Conservation (phyloP, 1,140 invertebrate genomes). For the Papilio polytes region DNA sequence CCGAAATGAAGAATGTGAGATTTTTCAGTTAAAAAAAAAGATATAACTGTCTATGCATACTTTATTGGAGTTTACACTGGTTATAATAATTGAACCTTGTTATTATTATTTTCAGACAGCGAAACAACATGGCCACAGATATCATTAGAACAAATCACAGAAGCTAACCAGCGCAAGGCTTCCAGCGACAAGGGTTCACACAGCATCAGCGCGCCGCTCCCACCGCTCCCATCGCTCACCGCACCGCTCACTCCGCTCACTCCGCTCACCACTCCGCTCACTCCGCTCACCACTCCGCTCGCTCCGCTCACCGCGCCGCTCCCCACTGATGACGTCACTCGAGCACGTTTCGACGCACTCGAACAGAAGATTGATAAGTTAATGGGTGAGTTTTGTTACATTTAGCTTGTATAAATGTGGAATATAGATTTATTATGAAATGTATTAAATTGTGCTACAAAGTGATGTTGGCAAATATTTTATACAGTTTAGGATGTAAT, state of each 20-base stretch:
- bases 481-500: too few relatives aligned
- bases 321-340: constrained; percentile 46
- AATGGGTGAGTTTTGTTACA: background rate
- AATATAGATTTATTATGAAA: too few relatives aligned
- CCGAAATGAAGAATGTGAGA: too few relatives aligned
- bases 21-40: too few relatives aligned
- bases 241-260: background rate
- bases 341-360: constrained; percentile 31
- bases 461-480: too few relatives aligned
- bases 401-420: too few relatives aligned
- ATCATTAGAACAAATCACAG: constrained; percentile 75
- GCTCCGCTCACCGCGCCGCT: background rate
- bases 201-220: constrained; percentile 53
- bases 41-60: too few relatives aligned
- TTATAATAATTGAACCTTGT: too few relatives aligned
- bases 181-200: constrained; percentile 72
- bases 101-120: constrained; percentile 53
- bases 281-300: background rate
- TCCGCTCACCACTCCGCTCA: background rate
- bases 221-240: constrained; percentile 18
- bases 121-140: constrained; percentile 80
- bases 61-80: too few relatives aligned
- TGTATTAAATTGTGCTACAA: too few relatives aligned
- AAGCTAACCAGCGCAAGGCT: constrained; percentile 77
- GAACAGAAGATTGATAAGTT: constrained; percentile 66